Evolutionary conservation across 2,113 vertebrate species (phyloP).

Genomic region (Colinus virginianus): DNA sequence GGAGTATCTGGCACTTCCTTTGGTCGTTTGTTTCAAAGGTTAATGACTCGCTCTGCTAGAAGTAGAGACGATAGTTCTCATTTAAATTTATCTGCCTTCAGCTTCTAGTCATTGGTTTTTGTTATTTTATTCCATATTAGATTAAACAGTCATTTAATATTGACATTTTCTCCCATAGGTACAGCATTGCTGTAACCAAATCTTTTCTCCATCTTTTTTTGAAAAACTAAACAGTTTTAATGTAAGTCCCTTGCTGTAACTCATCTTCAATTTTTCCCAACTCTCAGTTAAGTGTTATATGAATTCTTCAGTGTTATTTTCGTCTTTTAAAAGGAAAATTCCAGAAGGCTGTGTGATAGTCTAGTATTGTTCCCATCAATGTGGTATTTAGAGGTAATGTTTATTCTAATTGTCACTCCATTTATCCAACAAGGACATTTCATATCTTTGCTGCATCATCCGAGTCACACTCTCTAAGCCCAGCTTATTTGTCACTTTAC

Average conservation of each 20-base stretch:
- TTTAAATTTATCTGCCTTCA: conserved; percentile 54
- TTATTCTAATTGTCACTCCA: background rate
- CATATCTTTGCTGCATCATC: background rate
- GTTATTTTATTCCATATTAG: conserved; percentile 39
- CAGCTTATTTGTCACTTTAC: conserved; percentile 35
- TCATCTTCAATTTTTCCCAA: background rate
- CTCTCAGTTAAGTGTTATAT: rapidly evolving
- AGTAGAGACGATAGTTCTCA: conserved; percentile 67
- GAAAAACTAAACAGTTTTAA: conserved; percentile 11
- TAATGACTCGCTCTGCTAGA: conserved; percentile 60
- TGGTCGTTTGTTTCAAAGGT: conserved; percentile 68
- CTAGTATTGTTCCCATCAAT: background rate
- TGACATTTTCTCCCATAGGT: conserved; percentile 20
- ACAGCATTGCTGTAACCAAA: conserved; percentile 23
- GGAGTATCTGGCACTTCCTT: conserved; percentile 29
- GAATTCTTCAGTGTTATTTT: background rate
- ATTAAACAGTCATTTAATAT: conserved; percentile 42
- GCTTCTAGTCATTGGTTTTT: conserved; percentile 54
- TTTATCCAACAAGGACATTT: background rate
- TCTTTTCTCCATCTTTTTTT: conserved; percentile 2
- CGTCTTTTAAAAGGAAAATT: background rate
- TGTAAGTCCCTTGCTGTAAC: background rate
- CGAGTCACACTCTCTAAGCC: conserved; percentile 34
- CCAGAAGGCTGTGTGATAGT: background rate
- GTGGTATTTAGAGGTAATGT: background rate